Conservation (phyloP, 2,113 vertebrate genomes). For the Apistogramma diplotaenia region DNA sequence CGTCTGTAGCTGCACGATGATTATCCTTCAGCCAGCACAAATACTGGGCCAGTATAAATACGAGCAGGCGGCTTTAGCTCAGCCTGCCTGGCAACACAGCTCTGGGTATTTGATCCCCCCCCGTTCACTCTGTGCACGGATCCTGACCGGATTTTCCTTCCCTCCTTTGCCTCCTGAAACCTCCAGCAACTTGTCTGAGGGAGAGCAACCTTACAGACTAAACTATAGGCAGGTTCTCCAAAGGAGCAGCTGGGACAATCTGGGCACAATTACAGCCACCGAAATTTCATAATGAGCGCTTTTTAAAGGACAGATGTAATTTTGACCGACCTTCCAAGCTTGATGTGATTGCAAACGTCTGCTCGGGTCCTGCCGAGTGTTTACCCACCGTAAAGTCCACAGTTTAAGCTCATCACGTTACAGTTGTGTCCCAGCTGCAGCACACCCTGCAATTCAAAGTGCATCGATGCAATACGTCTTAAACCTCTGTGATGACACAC, state of each 20-base stretch:
- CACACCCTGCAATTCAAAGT: background rate
- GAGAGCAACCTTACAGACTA: slow-evolving; percentile 51
- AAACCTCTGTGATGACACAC: background rate
- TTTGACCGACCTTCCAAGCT: slow-evolving; percentile 53
- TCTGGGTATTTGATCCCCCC: background rate
- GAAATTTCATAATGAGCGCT: slow-evolving; percentile 58
- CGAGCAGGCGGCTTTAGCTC: slow-evolving; percentile 47
- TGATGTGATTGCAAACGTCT: slow-evolving; percentile 50
- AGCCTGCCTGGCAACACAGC: slow-evolving; percentile 66
- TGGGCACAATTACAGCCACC: slow-evolving; percentile 71
- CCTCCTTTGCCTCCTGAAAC: slow-evolving; percentile 25
- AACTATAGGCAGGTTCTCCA: slow-evolving; percentile 58
- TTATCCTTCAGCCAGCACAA: slow-evolving; percentile 24
- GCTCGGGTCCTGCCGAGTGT: slow-evolving; percentile 9
- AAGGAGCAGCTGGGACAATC: slow-evolving; percentile 54
- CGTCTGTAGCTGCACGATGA: background rate
- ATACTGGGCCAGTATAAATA: slow-evolving; percentile 34
- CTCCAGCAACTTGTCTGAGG: slow-evolving; percentile 44
- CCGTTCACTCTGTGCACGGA: background rate
- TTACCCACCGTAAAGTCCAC: slow-evolving; percentile 37
- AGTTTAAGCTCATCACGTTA: slow-evolving; percentile 44
- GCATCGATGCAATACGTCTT: background rate
- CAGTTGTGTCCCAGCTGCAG: slow-evolving; percentile 5
- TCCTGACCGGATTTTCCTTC: slow-evolving; percentile 53
- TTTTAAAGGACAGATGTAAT: slow-evolving; percentile 63